A percentile compares a stretch with the other conserved stretches of the same genome.
Conservation (phyloP, 2,797 vertebrate genomes). For the Chelon labrosus region DNA sequence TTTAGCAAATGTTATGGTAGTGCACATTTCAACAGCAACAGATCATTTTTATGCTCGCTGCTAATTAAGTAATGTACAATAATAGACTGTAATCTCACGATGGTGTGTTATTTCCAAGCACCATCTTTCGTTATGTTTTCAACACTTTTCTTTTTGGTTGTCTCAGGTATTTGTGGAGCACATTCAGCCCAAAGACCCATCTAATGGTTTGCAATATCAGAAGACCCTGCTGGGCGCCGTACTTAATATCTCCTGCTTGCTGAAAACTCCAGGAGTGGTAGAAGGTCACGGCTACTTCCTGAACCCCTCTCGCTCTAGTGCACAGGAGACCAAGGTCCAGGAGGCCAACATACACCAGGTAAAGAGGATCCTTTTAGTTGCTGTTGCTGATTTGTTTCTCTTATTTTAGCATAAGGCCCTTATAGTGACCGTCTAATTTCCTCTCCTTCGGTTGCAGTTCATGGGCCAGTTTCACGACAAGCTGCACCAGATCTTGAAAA, state of each 20-base stretch:
- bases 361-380: conserved; percentile 9
- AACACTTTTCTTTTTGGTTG: background rate
- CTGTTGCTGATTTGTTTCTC: background rate
- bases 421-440: background rate
- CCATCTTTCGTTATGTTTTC: background rate
- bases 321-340: conserved; percentile 97
- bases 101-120: background rate
- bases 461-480: conserved; percentile 98
- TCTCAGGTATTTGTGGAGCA: conserved; percentile 92
- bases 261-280: conserved; percentile 95
- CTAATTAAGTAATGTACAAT: conserved; percentile 3
- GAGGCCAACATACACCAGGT: conserved; percentile 99
- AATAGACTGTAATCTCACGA: background rate
- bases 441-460: conserved; percentile 84
- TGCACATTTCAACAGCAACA: background rate
- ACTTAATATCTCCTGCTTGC: conserved; percentile 93
- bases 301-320: conserved; percentile 94
- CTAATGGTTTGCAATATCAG: conserved; percentile 96
- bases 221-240: conserved; percentile 92
- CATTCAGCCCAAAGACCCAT: conserved; percentile 95
- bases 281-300: conserved; percentile 96
- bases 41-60: background rate
- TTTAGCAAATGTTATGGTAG: background rate
- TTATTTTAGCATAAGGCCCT: background rate
- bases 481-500: conserved; percentile 95